Conservation (phyloP, 2,888 invertebrate genomes). For the Tortricodes alternella region DNA sequence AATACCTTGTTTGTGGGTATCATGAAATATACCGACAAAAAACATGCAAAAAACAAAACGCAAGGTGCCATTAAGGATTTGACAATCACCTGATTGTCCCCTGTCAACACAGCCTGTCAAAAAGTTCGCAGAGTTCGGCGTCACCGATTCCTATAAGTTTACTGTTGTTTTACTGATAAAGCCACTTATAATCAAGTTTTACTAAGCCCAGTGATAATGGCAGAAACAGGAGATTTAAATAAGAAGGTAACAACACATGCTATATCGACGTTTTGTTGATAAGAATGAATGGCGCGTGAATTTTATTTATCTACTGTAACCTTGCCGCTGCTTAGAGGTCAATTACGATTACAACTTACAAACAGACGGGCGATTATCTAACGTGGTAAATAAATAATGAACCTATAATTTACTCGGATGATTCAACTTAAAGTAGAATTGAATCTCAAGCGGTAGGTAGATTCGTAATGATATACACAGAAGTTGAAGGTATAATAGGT, state of each 20-base stretch:
- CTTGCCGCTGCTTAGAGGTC: conserved; percentile 66
- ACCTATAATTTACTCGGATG: conserved; percentile 21
- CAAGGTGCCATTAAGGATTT: conserved; percentile 31
- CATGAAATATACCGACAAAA: no score
- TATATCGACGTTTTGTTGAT: conserved; percentile 47
- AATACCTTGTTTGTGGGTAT: no score
- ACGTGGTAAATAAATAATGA: conserved; percentile 31
- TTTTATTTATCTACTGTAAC: conserved; percentile 57
- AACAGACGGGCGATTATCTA: conserved; percentile 33
- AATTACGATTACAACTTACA: conserved; percentile 32
- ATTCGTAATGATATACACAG: no score
- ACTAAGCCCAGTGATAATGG: conserved; percentile 51
- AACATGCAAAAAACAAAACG: conserved; percentile 14
- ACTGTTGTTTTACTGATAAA: conserved; percentile 14
- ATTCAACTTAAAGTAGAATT: neutral
- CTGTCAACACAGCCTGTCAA: conserved; percentile 28
- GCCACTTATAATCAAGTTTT: conserved; percentile 2
- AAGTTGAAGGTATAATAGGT: neutral
- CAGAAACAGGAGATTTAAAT: conserved; percentile 59
- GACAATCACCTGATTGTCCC: conserved; percentile 47
- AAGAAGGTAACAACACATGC: conserved; percentile 64
- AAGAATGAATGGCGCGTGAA: conserved; percentile 43
- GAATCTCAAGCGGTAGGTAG: neutral
- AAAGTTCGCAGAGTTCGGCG: neutral
- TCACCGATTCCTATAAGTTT: neutral